These are phyloP conservation scores for Glossophaga mutica DNA, from an alignment of 2,797 vertebrate genomes.

Conservation along the genomic window DNA sequence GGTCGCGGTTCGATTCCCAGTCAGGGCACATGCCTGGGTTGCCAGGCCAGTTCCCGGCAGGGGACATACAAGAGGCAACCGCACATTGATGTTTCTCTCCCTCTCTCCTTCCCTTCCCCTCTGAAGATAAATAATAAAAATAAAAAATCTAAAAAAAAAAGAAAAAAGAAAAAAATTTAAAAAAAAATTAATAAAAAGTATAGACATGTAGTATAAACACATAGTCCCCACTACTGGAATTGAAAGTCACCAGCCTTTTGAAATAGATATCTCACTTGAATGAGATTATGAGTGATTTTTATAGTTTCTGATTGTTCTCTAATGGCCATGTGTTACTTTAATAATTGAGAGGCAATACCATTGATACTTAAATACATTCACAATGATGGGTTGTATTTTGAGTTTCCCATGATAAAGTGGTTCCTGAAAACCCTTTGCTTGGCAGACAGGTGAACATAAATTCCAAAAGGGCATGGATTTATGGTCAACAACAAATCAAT, in stretches of 20 bases:
- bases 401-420: not conserved
- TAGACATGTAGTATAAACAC: not conserved
- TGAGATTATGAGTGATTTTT: not conserved
- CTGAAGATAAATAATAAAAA: too few species aligned
- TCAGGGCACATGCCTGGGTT: too few species aligned
- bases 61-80: too few species aligned
- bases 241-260: not conserved
- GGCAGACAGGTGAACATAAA: not conserved
- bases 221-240: not conserved
- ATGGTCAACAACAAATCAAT: not conserved
- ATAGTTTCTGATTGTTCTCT: not conserved
- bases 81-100: too few species aligned
- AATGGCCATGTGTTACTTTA: not conserved
- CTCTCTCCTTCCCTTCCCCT: too few species aligned
- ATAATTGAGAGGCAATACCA: not conserved
- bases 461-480: not conserved
- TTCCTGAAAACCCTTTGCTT: conserved; percentile 3
- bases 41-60: too few species aligned
- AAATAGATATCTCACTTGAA: not conserved
- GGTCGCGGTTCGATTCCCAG: too few species aligned
- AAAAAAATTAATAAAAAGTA: not conserved
- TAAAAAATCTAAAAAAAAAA: too few species aligned
- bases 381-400: not conserved
- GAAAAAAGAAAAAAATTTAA: too few species aligned
- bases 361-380: conserved; percentile 25